Evolutionary conservation across 2,888 invertebrate genomes (phyloP).

Genomic region (Aromia moschata): DNA sequence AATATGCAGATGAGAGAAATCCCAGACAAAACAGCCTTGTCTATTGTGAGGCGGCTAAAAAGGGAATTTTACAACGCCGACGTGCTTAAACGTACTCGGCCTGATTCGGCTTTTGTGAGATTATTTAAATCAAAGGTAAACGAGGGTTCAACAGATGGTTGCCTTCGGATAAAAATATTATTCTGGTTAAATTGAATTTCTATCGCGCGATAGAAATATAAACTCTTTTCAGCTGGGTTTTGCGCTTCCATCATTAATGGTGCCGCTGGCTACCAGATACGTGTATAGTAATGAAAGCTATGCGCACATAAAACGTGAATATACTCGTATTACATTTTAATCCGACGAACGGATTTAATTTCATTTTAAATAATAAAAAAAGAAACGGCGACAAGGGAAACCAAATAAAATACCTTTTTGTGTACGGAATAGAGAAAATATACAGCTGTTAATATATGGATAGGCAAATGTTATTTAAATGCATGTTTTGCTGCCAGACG

Average conservation of each 20-base stretch:
- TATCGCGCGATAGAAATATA: slow-evolving; percentile 6
- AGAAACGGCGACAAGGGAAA: too few species aligned
- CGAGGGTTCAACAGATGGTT: slow-evolving; percentile 20
- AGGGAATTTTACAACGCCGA: slow-evolving; percentile 26
- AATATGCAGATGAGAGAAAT: slow-evolving; percentile 12
- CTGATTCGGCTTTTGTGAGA: slow-evolving; percentile 17
- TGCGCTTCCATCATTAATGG: neutral
- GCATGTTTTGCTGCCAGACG: too few species aligned
- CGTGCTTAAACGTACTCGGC: slow-evolving; percentile 13
- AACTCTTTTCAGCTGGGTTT: neutral
- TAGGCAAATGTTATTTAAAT: too few species aligned
- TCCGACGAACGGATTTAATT: too few species aligned
- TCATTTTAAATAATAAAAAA: too few species aligned
- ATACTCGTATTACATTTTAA: neutral
- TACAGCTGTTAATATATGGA: too few species aligned
- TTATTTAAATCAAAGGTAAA: slow-evolving; percentile 26
- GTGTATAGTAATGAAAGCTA: too few species aligned
- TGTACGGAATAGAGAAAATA: too few species aligned
- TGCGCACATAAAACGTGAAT: neutral
- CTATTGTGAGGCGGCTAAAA: slow-evolving; percentile 15
- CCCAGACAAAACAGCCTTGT: slow-evolving; percentile 14
- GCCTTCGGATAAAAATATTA: slow-evolving; percentile 17
- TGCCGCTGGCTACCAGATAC: neutral
- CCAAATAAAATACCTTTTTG: too few species aligned
- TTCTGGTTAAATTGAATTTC: slow-evolving; percentile 14